A percentile compares a stretch with the other conserved stretches of the same genome.
Conservation (phyloP, 2,797 vertebrate genomes). For the Toxotes lorentzi region DNA sequence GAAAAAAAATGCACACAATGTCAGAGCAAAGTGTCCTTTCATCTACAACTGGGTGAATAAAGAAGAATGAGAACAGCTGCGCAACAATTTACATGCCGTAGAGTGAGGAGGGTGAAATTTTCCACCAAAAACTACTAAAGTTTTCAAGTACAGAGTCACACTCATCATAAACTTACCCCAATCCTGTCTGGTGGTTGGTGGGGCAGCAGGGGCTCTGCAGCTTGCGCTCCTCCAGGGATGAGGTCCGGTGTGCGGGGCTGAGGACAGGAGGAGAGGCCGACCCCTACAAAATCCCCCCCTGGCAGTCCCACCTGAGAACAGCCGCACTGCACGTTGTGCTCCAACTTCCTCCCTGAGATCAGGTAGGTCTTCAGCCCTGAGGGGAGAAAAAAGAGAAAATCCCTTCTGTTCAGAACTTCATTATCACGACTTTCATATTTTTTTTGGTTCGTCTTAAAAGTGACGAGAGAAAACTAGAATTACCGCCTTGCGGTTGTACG, state of each 20-base stretch:
- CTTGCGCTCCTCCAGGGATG: conserved; percentile 72
- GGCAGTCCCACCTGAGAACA: conserved; percentile 87
- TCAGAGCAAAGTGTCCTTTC: not conserved
- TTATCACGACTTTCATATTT: not conserved
- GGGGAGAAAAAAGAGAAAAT: not conserved
- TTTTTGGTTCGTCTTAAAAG: not conserved
- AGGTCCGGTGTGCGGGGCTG: conserved; percentile 80
- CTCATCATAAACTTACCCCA: conserved; percentile 46
- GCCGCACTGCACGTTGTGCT: conserved; percentile 87
- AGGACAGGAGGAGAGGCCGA: conserved; percentile 71
- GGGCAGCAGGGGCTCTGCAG: conserved; percentile 59
- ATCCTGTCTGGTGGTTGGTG: conserved; percentile 61
- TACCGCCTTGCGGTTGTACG: too few species aligned
- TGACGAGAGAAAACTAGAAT: not conserved
- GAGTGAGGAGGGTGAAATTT: not conserved
- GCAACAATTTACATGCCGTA: not conserved
- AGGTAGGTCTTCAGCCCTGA: conserved; percentile 95
- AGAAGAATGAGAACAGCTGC: not conserved
- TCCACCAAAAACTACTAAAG: not conserved
- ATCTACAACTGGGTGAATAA: not conserved
- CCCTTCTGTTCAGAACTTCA: not conserved
- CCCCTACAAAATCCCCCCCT: conserved; percentile 77
- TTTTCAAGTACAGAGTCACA: not conserved
- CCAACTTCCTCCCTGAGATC: conserved; percentile 93
- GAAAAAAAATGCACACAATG: not conserved